Conservation (phyloP, 2,888 invertebrate species). For the Erannis defoliaria region DNA sequence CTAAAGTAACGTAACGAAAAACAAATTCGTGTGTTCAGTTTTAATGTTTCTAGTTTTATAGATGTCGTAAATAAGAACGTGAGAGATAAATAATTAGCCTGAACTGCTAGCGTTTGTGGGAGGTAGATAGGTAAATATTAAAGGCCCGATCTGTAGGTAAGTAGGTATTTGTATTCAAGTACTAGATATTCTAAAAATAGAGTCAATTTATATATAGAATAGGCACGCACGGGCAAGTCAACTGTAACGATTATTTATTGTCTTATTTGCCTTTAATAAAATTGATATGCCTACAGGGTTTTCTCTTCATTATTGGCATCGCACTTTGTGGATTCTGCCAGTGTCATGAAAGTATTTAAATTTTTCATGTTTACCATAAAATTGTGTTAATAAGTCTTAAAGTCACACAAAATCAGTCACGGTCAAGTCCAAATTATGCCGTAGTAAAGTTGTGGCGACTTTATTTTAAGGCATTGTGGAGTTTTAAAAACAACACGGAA, state of each 20-base stretch:
- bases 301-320: no score
- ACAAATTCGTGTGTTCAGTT: slow-evolving; percentile 26
- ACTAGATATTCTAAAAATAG: slow-evolving; percentile 7
- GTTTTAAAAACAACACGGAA: no score
- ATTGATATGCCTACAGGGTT: no score
- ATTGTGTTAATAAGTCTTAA: no score
- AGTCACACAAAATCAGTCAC: no score
- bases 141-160: neutral
- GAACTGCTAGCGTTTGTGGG: neutral
- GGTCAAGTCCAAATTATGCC: no score
- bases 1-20: slow-evolving; percentile 6
- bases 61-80: slow-evolving; percentile 27
- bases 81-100: slow-evolving; percentile 27
- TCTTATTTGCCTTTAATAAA: no score
- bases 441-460: no score
- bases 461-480: no score
- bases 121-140: neutral
- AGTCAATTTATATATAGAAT: neutral
- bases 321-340: no score
- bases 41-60: slow-evolving; percentile 25
- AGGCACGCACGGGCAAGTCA: slow-evolving; percentile 1
- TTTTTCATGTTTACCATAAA: no score
- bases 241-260: slow-evolving; percentile 1
- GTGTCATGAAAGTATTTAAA: no score
- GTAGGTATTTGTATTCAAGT: slow-evolving; percentile 4